Evolutionary conservation across 1,140 invertebrate genomes (phyloP).

Genomic region (Lasioglossum baleicum): DNA sequence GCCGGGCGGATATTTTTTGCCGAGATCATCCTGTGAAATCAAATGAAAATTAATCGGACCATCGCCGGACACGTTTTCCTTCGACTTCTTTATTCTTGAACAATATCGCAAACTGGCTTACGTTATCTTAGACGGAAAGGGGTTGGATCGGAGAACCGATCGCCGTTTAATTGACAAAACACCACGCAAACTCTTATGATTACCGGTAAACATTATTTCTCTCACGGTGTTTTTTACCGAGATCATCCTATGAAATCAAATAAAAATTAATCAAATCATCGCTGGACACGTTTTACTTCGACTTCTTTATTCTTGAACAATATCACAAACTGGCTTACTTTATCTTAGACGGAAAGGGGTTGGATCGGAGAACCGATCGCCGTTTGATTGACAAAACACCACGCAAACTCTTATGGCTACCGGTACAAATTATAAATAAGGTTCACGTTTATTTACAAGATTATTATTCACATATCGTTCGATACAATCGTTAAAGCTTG

Average conservation of each 20-base stretch:
- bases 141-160: slow-evolving; percentile 24
- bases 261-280: slow-evolving; percentile 17
- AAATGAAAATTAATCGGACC: slow-evolving; percentile 17
- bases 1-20: neutral
- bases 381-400: slow-evolving; percentile 40
- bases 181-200: slow-evolving; percentile 34
- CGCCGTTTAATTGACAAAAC: slow-evolving; percentile 34
- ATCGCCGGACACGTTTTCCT: slow-evolving; percentile 17
- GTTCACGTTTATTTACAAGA: slow-evolving; percentile 59
- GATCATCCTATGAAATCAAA: neutral
- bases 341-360: slow-evolving; percentile 38
- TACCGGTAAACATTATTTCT: slow-evolving; percentile 53
- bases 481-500: slow-evolving; percentile 67
- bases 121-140: slow-evolving; percentile 42
- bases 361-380: slow-evolving; percentile 21
- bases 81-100: slow-evolving; percentile 58
- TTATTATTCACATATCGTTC: slow-evolving; percentile 63
- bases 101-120: slow-evolving; percentile 73
- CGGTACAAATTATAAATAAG: slow-evolving; percentile 59
- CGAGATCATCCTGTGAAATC: slow-evolving; percentile 27
- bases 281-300: slow-evolving; percentile 23
- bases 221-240: too few species aligned
- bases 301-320: slow-evolving; percentile 61
- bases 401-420: slow-evolving; percentile 33
- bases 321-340: slow-evolving; percentile 73